Conservation (phyloP, 2,113 vertebrate genomes). For the Castor canadensis region DNA sequence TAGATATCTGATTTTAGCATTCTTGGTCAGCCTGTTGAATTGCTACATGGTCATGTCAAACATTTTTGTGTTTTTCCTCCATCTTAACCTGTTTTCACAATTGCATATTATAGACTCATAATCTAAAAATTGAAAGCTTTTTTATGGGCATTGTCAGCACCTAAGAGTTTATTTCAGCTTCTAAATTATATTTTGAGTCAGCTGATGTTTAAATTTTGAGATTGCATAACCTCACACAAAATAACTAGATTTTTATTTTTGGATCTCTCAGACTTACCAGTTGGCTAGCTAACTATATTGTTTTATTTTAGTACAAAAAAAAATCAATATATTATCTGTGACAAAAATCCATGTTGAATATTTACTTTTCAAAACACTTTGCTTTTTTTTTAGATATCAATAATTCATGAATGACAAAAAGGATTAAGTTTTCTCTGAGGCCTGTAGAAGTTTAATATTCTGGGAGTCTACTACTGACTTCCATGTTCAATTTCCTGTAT, state of each 20-base stretch:
- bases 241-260: background rate
- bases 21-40: background rate
- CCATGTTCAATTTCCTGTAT: background rate
- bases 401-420: background rate
- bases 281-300: background rate
- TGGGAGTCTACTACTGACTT: background rate
- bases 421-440: background rate
- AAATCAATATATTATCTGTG: background rate
- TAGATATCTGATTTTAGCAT: background rate
- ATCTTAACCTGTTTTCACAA: background rate
- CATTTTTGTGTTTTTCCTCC: background rate
- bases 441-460: background rate
- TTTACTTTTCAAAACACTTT: slow-evolving; percentile 6
- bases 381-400: background rate
- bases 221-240: background rate
- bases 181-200: background rate
- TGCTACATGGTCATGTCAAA: background rate
- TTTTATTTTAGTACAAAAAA: background rate
- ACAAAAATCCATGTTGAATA: background rate
- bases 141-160: background rate
- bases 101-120: background rate
- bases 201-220: background rate
- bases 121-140: slow-evolving; percentile 14
- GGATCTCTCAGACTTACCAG: background rate
- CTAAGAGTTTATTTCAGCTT: background rate